phyloP scores from a whole-genome alignment of 2,797 vertebrate species.

The Halcyon smyrnensis region DNA sequence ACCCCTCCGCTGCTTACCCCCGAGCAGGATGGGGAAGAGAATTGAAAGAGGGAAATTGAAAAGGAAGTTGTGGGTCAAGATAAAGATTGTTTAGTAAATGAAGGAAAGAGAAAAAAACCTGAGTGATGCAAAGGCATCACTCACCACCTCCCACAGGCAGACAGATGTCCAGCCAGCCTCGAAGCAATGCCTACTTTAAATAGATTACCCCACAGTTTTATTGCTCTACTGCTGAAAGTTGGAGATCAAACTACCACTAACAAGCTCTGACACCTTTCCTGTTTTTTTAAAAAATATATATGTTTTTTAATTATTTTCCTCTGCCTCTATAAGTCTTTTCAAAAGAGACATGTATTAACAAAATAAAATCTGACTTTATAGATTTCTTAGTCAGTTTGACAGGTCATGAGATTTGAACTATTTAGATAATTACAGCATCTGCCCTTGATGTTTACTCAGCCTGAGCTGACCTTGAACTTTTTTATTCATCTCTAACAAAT shows the following conservation, averaged over 20 bases:
- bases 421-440: background rate
- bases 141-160: background rate
- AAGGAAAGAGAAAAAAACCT: no score
- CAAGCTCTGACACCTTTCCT: background rate
- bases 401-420: background rate
- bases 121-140: background rate
- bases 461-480: background rate
- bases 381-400: background rate
- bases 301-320: background rate
- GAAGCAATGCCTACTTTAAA: background rate
- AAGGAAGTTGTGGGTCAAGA: background rate
- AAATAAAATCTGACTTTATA: background rate
- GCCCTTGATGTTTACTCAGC: background rate
- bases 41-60: background rate
- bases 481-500: background rate
- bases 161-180: background rate
- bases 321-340: background rate
- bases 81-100: no score
- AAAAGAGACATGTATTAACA: background rate
- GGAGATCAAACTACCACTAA: background rate
- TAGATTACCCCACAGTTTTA: background rate
- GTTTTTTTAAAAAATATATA: no score
- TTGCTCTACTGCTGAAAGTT: background rate
- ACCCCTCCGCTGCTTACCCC: rapidly evolving
- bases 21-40: background rate